Conservation (phyloP, 2,888 invertebrate species). For the Tuta absoluta region DNA sequence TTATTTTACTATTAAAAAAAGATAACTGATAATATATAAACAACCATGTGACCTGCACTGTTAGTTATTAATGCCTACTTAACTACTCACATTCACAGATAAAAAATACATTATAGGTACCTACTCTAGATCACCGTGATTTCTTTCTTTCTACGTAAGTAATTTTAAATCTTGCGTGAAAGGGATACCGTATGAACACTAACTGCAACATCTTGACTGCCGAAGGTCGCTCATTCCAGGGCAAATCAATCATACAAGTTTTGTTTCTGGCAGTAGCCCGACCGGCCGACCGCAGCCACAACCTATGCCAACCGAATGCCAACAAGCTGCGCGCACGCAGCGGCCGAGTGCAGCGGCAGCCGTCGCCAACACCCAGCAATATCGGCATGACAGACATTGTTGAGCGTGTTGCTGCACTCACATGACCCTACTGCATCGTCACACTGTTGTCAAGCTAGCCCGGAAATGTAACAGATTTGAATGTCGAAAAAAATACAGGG, state of each 20-base stretch:
- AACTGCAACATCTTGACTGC: not conserved
- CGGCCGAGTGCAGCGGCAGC: not conserved
- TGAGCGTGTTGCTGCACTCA: conserved; percentile 9
- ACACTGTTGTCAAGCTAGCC: not conserved
- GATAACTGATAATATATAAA: too few species aligned
- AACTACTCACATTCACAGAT: too few species aligned
- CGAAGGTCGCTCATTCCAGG: not conserved
- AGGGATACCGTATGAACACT: not conserved
- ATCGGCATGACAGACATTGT: conserved; percentile 9
- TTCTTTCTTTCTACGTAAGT: too few species aligned
- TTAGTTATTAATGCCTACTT: too few species aligned
- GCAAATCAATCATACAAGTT: not conserved
- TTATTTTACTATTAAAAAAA: too few species aligned
- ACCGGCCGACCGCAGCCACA: not conserved
- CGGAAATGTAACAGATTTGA: not conserved
- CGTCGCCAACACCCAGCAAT: not conserved
- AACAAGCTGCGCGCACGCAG: not conserved
- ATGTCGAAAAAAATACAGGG: too few species aligned
- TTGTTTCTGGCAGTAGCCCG: not conserved
- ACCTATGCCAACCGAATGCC: conserved; percentile 8
- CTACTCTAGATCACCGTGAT: too few species aligned
- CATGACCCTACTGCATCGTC: not conserved
- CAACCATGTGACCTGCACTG: too few species aligned
- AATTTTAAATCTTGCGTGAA: too few species aligned
- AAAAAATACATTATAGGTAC: too few species aligned